These are phyloP conservation scores for Lingula anatina DNA, from an alignment of 2,888 invertebrate species.

Conservation along the genomic window DNA sequence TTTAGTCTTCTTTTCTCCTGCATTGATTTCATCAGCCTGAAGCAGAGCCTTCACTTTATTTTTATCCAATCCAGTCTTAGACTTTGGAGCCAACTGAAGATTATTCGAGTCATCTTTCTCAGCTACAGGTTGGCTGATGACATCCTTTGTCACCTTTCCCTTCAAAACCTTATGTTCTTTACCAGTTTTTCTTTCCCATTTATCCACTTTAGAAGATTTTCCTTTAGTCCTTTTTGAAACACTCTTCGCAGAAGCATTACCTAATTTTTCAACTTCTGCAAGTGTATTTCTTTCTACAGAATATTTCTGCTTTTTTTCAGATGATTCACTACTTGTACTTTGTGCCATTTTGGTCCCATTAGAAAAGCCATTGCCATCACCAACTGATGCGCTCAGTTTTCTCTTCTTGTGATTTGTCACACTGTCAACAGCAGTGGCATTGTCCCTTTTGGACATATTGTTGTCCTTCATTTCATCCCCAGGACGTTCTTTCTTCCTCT, in stretches of 20 bases:
- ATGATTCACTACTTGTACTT: no score
- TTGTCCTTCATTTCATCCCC: no score
- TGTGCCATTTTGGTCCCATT: no score
- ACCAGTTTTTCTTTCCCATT: neutral
- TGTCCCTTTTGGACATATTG: no score
- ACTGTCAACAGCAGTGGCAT: no score
- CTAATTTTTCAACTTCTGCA: no score
- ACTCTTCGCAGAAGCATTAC: no score
- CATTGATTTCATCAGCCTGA: conserved; percentile 40
- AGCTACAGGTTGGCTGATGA: neutral
- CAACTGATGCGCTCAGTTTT: no score
- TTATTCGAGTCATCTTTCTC: neutral
- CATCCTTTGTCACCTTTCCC: neutral
- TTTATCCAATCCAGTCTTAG: neutral
- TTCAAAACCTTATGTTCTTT: neutral
- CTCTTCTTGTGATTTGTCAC: neutral
- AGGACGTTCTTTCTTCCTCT: conserved; percentile 4
- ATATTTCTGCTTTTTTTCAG: no score
- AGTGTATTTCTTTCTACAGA: no score
- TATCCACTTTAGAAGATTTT: neutral
- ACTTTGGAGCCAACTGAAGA: neutral
- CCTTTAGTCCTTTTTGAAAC: neutral
- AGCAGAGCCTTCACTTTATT: no score
- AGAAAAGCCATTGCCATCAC: neutral
- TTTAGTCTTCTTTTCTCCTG: conserved; percentile 22